Conservation (phyloP, 2,113 vertebrate species). For the Hoplias malabaricus region DNA sequence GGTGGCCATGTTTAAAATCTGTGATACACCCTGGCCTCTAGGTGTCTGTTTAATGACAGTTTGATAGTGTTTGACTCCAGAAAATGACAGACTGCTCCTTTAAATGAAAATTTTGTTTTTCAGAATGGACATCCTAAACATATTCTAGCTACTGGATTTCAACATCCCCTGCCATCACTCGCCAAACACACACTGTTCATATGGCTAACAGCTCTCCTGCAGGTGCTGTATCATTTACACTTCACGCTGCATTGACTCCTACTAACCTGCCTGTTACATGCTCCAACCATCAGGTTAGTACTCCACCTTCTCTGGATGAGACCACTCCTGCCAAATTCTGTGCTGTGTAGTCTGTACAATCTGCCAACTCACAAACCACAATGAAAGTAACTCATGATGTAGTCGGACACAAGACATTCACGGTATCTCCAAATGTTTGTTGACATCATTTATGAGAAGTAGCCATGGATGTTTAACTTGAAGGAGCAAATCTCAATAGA, state of each 20-base stretch:
- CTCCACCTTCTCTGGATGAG: neutral
- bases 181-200: neutral
- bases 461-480: too few relatives aligned
- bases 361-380: neutral
- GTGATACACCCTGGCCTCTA: too few relatives aligned
- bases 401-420: too few relatives aligned
- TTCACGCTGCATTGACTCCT: conserved; percentile 8
- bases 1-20: too few relatives aligned
- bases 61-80: too few relatives aligned
- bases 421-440: too few relatives aligned
- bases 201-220: neutral
- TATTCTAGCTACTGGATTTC: neutral
- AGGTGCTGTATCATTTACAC: conserved; percentile 10
- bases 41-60: too few relatives aligned
- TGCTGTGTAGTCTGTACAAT: neutral
- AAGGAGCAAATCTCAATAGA: too few relatives aligned
- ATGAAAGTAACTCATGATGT: too few relatives aligned
- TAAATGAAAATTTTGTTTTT: too few relatives aligned
- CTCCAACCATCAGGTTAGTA: neutral
- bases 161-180: neutral
- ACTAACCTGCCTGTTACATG: neutral
- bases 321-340: neutral
- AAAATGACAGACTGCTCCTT: neutral
- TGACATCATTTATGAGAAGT: too few relatives aligned
- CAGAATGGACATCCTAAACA: neutral